Percentiles rank a stretch among this genome's conserved stretches.
Conservation (phyloP, 2,797 vertebrate genomes). For the Sebastes trivittatus region DNA sequence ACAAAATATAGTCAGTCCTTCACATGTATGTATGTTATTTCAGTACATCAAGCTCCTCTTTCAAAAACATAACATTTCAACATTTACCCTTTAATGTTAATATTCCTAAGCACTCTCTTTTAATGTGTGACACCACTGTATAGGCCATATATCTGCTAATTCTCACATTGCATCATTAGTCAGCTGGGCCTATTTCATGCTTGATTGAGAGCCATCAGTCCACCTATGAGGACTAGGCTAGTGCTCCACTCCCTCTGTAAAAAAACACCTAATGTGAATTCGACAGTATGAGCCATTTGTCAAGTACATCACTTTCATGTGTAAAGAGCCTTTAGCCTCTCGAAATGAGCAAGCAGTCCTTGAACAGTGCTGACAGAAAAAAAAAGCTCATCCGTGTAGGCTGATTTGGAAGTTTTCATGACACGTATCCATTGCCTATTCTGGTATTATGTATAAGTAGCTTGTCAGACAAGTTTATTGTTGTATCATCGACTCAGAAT, state of each 20-base stretch:
- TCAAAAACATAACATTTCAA: neutral
- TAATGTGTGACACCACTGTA: neutral
- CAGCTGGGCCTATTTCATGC: slow-evolving; percentile 20
- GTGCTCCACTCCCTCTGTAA: neutral
- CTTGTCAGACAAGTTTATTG: neutral
- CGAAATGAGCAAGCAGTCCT: neutral
- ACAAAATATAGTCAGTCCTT: neutral
- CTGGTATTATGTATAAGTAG: neutral
- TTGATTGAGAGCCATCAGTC: slow-evolving; percentile 47
- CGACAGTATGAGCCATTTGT: slow-evolving; percentile 27
- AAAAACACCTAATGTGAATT: slow-evolving; percentile 19
- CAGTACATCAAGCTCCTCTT: neutral
- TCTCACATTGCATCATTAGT: slow-evolving; percentile 58
- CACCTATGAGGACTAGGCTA: neutral
- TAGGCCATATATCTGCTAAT: slow-evolving; percentile 18
- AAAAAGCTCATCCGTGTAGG: neutral
- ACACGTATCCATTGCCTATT: neutral
- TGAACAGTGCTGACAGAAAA: neutral
- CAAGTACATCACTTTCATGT: neutral
- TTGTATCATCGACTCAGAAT: neutral
- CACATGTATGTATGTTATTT: neutral
- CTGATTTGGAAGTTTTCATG: neutral
- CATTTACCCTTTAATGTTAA: neutral
- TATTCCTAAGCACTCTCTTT: neutral
- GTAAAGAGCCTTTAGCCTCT: neutral